Percentiles rank a stretch among this genome's conserved stretches.
These are phyloP conservation scores for Oncorhynchus tshawytscha DNA, from an alignment of 2,113 vertebrate genomes.

Conservation along the genomic window DNA sequence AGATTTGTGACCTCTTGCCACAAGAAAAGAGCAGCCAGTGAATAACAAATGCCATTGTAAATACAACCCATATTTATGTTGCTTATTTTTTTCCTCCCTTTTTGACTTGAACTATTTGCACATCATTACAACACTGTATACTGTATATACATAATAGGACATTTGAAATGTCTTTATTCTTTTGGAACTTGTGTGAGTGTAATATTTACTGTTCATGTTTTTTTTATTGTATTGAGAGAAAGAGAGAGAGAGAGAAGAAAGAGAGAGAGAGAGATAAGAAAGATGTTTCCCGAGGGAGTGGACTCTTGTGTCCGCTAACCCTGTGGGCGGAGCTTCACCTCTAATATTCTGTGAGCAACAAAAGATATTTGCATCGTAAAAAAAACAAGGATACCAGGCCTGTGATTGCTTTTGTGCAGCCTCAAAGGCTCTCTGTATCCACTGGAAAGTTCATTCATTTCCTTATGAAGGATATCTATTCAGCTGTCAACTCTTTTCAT, in stretches of 20 bases:
- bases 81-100: too few relatives aligned
- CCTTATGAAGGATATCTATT: not conserved
- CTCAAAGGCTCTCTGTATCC: constrained; percentile 22
- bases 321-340: constrained; percentile 9
- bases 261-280: not conserved
- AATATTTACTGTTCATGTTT: too few relatives aligned
- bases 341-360: constrained; percentile 9
- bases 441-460: not conserved
- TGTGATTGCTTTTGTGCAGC: not conserved
- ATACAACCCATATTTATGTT: too few relatives aligned
- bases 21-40: too few relatives aligned
- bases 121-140: too few relatives aligned
- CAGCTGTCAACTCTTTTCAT: not conserved
- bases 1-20: too few relatives aligned
- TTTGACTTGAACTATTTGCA: too few relatives aligned
- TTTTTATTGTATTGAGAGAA: not conserved
- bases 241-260: too few relatives aligned
- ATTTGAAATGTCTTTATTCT: too few relatives aligned
- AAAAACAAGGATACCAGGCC: not conserved
- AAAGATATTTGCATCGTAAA: not conserved
- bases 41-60: too few relatives aligned
- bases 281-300: not conserved
- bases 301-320: not conserved
- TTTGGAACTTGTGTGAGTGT: too few relatives aligned
- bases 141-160: too few relatives aligned